Evolutionary conservation across 2,888 invertebrate species (phyloP).

Genomic region (Andrena flavipes): DNA sequence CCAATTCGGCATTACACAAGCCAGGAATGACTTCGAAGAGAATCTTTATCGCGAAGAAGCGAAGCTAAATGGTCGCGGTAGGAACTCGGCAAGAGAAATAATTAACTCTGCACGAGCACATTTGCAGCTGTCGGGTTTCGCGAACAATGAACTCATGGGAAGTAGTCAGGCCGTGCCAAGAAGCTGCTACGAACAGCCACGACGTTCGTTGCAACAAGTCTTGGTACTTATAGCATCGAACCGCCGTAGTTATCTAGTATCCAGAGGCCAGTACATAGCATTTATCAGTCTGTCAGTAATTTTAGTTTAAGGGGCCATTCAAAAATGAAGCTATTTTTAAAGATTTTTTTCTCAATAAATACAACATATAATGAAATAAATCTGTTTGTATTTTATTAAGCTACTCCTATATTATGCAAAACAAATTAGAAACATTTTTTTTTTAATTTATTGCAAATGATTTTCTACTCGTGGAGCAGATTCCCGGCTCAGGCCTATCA

Average conservation of each 20-base stretch:
- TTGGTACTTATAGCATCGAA: conserved; percentile 8
- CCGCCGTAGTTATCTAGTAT: not conserved
- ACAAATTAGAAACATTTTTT: no score
- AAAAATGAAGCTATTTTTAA: no score
- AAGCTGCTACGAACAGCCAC: conserved; percentile 21
- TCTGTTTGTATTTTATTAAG: no score
- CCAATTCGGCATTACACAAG: not conserved
- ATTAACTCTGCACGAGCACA: conserved; percentile 44
- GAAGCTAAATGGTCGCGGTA: conserved; percentile 26
- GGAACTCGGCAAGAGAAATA: conserved; percentile 43
- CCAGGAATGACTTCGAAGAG: conserved; percentile 4
- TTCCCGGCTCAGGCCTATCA: no score
- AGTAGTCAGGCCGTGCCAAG: conserved; percentile 34
- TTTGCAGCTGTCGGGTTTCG: conserved; percentile 41
- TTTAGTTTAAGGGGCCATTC: not conserved
- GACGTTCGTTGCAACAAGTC: conserved; percentile 23
- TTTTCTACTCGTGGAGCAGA: no score
- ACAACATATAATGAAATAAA: no score
- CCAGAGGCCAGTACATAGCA: not conserved
- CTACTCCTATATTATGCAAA: no score
- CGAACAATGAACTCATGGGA: conserved; percentile 54
- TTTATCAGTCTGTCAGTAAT: not conserved
- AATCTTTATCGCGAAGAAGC: conserved; percentile 27
- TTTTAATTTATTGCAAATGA: no score
- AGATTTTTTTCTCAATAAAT: not conserved